Evolutionary conservation across 2,888 invertebrate genomes (phyloP), one percentile per base, ranked within the genome.

Genomic region (Parnassius orleans): DNA sequence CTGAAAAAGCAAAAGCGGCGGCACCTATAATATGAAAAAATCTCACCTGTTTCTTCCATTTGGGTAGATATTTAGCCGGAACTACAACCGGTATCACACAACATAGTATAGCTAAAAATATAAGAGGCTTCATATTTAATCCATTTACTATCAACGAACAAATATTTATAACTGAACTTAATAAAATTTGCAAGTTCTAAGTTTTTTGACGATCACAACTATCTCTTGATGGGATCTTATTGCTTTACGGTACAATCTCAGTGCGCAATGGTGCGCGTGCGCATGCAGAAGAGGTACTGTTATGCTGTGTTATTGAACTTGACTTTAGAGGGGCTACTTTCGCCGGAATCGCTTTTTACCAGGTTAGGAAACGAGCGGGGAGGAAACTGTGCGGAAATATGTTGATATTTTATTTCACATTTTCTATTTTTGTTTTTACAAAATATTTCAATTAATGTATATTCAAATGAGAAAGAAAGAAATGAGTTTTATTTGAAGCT

Each of bases 21-120:
- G 56, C 55, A 51, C 10, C 43, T 61, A 42, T 58, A 14, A 43
- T 41, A 55, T 53, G 50, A 60, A 48, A 47, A 52, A 63, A 68
- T 76, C 87, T 81, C 74, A 95, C 95, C 93, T 95, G 94, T 77
- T 95, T 95, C 83, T 95, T 96, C 96, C 96, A 96, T 86, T 95
- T 95, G 1, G 95, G 95, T 66, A 95, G 90, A 81, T 94, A 95
- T 83, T 93, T 92, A 11, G 92, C 92, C 68, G 90, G 86, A 68
- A 87, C 63, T 54, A 82, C 89, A 14, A 68, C 69, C 51, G 81
- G 81, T 55, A 77, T 70, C 54, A 78, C 72, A 73, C 81, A 83
- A 74, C 80, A 81, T 66, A 83, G 53, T 53, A 84, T 72, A 57
- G 76, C 75, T 53, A 78, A 72, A 46, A 73, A 73, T 57, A 76